Evolutionary conservation across 2,797 vertebrate species (phyloP).

Genomic region (Tauraco hartlaubi): DNA sequence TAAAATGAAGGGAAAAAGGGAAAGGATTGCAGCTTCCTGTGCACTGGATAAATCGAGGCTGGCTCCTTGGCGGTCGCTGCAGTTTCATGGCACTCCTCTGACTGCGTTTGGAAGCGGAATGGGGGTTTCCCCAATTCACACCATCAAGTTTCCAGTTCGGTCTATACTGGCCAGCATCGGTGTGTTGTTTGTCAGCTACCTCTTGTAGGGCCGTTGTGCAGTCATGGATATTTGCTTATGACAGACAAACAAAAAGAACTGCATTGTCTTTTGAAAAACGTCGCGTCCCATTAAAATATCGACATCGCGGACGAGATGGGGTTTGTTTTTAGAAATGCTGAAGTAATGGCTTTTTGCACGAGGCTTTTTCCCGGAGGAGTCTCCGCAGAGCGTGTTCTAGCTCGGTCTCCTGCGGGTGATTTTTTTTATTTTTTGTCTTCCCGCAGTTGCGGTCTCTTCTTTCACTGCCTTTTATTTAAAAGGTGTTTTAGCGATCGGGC

Average conservation of each 20-base stretch:
- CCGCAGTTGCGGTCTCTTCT: background rate
- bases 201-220: fast-evolving
- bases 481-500: background rate
- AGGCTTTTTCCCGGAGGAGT: background rate
- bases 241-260: background rate
- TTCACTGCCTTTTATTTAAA: background rate
- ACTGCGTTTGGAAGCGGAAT: background rate
- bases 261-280: background rate
- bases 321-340: conserved; percentile 33
- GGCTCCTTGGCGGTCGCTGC: background rate
- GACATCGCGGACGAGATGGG: fast-evolving
- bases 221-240: background rate
- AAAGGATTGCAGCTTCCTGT: background rate
- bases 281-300: background rate
- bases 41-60: background rate
- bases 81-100: fast-evolving
- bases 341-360: background rate
- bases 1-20: background rate
- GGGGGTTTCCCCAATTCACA: background rate
- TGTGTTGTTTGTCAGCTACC: background rate
- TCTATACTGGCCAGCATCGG: fast-evolving
- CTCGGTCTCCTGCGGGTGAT: background rate
- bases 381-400: background rate
- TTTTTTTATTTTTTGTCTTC: background rate
- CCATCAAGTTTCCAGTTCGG: background rate